Percentiles rank a stretch among this genome's conserved stretches.
Evolutionary conservation across 1,140 invertebrate species (phyloP).

Genomic region (Ostrea denselamellosa): DNA sequence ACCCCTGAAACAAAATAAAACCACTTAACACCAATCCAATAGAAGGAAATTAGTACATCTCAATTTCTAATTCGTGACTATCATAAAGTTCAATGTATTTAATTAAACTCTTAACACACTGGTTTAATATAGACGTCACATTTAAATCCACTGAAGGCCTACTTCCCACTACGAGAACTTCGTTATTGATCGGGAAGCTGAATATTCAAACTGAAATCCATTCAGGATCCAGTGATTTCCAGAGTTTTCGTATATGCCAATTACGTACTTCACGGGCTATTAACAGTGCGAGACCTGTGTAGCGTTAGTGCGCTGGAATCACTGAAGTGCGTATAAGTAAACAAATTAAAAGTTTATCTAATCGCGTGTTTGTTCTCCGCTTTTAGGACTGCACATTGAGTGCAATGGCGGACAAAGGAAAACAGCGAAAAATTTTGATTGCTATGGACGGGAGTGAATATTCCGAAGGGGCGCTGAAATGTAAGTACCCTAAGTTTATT

Average conservation of each 20-base stretch:
- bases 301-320: not conserved
- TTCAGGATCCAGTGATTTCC: not conserved
- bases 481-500: not conserved
- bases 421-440: conserved; percentile 1
- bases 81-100: too few species aligned
- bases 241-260: conserved; percentile 7
- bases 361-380: not conserved
- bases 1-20: too few species aligned
- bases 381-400: not conserved
- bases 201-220: not conserved
- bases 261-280: not conserved
- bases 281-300: not conserved
- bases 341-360: not conserved
- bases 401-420: not conserved
- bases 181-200: too few species aligned
- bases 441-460: conserved; percentile 24
- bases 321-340: not conserved
- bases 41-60: too few species aligned
- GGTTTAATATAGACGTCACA: too few species aligned
- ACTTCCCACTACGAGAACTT: too few species aligned
- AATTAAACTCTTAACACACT: too few species aligned
- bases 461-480: conserved; percentile 9
- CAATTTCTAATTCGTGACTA: too few species aligned
- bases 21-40: too few species aligned
- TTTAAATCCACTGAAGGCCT: too few species aligned